Base-by-base conservation (phyloP, 2,888 invertebrate genomes). In the Drosophila paranaensis region DNA sequence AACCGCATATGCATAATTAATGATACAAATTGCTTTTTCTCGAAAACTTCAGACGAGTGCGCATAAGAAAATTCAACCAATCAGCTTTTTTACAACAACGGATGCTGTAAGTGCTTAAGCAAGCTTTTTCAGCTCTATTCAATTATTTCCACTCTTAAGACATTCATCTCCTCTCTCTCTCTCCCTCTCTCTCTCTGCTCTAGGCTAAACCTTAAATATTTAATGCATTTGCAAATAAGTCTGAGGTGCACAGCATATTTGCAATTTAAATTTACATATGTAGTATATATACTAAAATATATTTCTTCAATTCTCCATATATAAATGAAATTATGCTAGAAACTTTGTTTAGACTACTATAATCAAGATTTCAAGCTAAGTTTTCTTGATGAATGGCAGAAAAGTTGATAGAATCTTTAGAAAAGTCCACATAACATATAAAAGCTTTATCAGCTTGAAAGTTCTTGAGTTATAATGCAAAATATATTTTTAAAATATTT, bases 1-100 rank as follows among this genome's bases (percentile, higher is more conserved):
- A 65, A 55, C 61, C 62, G 53, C 72, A 74, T 54, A 69, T 79
- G 48, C 76, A 77, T 79, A 77, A 77, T 79, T 77, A 77, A 77
- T 65, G 57, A 51, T 57, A 64, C 61, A 67, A 75, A 79, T 77
- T 77, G 76, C 64, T 64, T 71, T 71, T 67, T 62, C 51, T 56
- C 25, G 20, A 54, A 56, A 53, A 48, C 58, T 46, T 46, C 27
- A 27, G 35, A 16, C 65, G 25, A 30, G 35, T n/a, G 27, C 27
- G n/a, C 67, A 30, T 16, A 20, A 43, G 56, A 39, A 42, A 67
- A 56, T 25, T 27, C 54, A 27, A 33, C 27, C 46, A 40, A 9
- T 25, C 20, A 30, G 48, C 35, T 35, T 67, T 53, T 66, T 50
- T 50, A 50, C 45, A 27, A 50, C 45, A 27, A 4, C 16, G 11